These are phyloP conservation scores for Pseudoips prasinana DNA, from an alignment of 2,888 invertebrate genomes.

Conservation along the genomic window DNA sequence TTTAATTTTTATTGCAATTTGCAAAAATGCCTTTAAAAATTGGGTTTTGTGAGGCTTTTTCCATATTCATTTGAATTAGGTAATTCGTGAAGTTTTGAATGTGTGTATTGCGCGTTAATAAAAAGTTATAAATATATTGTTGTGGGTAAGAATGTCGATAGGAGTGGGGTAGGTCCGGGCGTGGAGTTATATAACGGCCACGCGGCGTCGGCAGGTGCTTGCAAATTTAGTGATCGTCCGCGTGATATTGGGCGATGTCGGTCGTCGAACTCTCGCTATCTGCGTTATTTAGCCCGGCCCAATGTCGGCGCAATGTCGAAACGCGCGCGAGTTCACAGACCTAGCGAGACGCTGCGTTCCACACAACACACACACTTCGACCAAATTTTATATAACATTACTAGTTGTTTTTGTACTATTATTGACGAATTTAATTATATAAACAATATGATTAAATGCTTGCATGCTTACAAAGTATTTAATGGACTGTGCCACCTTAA, in stretches of 20 bases:
- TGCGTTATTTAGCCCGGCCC: conserved; percentile 76
- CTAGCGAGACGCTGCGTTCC: conserved; percentile 60
- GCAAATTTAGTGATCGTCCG: conserved; percentile 61
- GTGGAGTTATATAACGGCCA: conserved; percentile 49
- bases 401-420: conserved; percentile 13
- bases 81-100: too few relatives aligned
- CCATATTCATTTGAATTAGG: too few relatives aligned
- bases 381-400: conserved; percentile 44
- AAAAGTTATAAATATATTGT: not conserved
- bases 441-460: conserved; percentile 5
- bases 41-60: too few relatives aligned
- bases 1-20: too few relatives aligned
- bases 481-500: too few relatives aligned
- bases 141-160: conserved; percentile 3
- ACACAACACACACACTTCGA: conserved; percentile 59
- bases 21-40: not conserved
- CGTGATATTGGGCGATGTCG: conserved; percentile 77
- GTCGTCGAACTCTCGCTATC: conserved; percentile 77
- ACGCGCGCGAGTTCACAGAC: conserved; percentile 73
- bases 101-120: not conserved
- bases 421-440: conserved; percentile 4
- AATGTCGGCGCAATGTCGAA: conserved; percentile 79
- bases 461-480: too few relatives aligned
- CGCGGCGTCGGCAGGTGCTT: conserved; percentile 63
- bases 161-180: conserved; percentile 57